Conservation (phyloP, 2,113 vertebrate genomes). For the Ictidomys tridecemlineatus region DNA sequence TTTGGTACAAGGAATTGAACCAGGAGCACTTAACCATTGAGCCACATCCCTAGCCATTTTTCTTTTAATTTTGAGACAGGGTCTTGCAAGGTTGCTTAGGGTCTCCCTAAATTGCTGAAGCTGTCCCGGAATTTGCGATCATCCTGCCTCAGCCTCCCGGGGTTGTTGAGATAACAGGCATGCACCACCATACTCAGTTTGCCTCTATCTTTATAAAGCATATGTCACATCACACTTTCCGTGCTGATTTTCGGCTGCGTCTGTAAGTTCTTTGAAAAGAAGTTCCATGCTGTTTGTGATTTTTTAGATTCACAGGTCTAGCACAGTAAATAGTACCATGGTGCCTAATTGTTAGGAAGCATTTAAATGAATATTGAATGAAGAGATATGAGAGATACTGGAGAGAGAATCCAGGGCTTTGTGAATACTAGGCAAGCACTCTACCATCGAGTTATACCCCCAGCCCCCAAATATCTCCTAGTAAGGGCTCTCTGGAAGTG, state of each 20-base stretch:
- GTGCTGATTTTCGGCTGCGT: not conserved
- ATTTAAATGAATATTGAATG: not conserved
- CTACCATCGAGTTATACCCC: not conserved
- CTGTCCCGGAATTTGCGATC: too few relatives aligned
- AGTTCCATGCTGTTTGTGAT: not conserved
- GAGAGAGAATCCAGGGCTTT: not conserved
- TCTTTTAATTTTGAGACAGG: too few relatives aligned
- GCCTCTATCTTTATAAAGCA: not conserved
- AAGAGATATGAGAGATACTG: not conserved
- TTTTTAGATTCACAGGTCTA: not conserved
- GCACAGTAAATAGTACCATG: not conserved
- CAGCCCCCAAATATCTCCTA: not conserved
- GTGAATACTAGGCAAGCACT: too few relatives aligned
- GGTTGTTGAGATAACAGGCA: too few relatives aligned
- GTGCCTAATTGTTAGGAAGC: not conserved
- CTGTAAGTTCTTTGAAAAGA: conserved; percentile 40
- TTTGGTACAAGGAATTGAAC: too few relatives aligned
- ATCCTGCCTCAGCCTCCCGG: too few relatives aligned
- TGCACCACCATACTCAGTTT: not conserved
- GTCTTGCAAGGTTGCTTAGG: too few relatives aligned
- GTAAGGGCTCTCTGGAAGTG: not conserved
- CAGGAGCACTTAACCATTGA: too few relatives aligned
- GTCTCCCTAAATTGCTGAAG: too few relatives aligned
- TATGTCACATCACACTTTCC: not conserved
- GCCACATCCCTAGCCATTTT: too few relatives aligned